These are phyloP conservation scores for Heliocidaris erythrogramma DNA, from an alignment of 35 echinoderm and acorn worm species.

Conservation along the genomic window DNA sequence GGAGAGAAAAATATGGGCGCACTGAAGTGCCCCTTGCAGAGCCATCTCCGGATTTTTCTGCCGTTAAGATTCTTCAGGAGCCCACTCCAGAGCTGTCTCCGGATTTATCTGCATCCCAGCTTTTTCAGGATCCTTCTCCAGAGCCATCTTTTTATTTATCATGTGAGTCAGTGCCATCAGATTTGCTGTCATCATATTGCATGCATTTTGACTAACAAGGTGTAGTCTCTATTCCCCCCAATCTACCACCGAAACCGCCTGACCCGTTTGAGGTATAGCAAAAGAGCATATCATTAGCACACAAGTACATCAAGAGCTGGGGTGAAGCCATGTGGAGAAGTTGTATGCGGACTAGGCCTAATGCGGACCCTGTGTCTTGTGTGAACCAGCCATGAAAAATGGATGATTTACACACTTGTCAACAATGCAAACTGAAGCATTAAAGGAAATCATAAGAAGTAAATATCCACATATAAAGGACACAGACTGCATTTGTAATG, in stretches of 20 bases:
- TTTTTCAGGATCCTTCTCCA: neutral
- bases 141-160: neutral
- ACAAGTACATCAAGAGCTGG: slow-evolving; percentile 21
- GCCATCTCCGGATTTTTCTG: neutral
- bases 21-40: neutral
- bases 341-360: too few species aligned
- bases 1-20: slow-evolving; percentile 4
- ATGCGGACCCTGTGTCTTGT: slow-evolving; percentile 4
- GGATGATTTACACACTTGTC: neutral
- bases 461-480: slow-evolving; percentile 27
- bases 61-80: neutral
- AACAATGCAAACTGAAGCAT: neutral
- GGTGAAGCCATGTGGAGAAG: slow-evolving; percentile 37
- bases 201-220: too few species aligned
- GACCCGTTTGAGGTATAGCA: neutral
- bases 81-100: neutral
- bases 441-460: slow-evolving; percentile 22
- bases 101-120: neutral
- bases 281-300: neutral
- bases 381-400: neutral
- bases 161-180: neutral
- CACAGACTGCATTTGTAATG: slow-evolving; percentile 33
- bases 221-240: neutral
- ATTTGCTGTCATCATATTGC: neutral
- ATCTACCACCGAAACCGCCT: neutral